A percentile compares a stretch with the other conserved stretches of the same genome.
These are phyloP conservation scores for Cherax quadricarinatus DNA, from an alignment of 1,140 invertebrate species.

Conservation along the genomic window DNA sequence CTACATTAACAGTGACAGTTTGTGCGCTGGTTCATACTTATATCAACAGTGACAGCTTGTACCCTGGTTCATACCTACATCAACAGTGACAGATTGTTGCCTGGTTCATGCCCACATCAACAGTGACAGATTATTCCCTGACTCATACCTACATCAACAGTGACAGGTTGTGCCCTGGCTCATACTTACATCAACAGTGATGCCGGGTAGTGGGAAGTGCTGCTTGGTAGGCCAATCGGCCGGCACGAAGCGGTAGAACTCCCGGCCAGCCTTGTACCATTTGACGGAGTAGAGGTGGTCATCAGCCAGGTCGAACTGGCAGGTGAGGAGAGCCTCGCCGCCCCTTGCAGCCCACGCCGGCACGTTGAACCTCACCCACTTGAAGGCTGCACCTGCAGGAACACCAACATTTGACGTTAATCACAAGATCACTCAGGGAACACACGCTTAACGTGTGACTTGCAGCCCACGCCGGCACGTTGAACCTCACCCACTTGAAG, in stretches of 20 bases:
- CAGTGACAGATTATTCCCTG: no score
- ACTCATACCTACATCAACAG: no score
- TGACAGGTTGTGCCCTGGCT: no score
- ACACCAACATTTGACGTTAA: not conserved
- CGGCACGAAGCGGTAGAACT: conserved; percentile 82
- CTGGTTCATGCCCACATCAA: no score
- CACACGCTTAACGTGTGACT: no score
- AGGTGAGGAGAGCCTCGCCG: conserved; percentile 41
- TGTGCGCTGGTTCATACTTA: no score
- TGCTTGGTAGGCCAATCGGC: conserved; percentile 74
- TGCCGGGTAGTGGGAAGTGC: conserved; percentile 75
- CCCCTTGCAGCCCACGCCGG: conserved; percentile 37
- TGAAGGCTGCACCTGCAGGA: conserved; percentile 33
- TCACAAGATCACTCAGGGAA: no score
- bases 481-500: conserved; percentile 49
- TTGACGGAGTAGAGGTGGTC: conserved; percentile 81
- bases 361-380: conserved; percentile 62
- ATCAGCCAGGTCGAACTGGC: conserved; percentile 52
- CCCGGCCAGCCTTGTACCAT: conserved; percentile 82
- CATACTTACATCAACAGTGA: conserved; percentile 75
- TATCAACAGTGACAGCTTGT: no score
- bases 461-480: conserved; percentile 49
- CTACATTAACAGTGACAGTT: no score
- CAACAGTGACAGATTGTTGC: no score
- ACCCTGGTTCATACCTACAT: no score